These are phyloP conservation scores for Aix galericulata DNA, from an alignment of 2,113 vertebrate species.

Conservation along the genomic window DNA sequence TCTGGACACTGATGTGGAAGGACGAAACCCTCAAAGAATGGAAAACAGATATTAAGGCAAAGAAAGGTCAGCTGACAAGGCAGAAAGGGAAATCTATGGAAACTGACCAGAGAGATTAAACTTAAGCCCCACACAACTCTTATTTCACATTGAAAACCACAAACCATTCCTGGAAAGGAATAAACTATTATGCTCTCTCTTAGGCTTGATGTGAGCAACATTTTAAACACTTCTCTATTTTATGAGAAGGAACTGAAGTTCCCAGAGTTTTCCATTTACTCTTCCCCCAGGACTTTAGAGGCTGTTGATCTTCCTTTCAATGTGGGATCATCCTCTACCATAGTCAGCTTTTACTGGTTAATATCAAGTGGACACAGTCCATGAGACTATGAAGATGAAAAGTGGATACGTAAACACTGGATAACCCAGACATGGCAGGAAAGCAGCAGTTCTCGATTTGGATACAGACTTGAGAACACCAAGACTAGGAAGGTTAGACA, in stretches of 20 bases:
- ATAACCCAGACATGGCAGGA: neutral
- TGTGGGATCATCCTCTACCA: neutral
- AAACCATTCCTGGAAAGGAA: constrained; percentile 11
- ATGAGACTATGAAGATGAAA: neutral
- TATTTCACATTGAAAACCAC: constrained; percentile 44
- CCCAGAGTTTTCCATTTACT: constrained; percentile 2
- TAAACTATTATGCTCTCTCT: neutral
- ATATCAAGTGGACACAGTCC: neutral
- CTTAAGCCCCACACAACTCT: constrained; percentile 34
- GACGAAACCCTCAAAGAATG: constrained; percentile 3
- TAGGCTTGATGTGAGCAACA: neutral
- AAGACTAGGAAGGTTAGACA: neutral
- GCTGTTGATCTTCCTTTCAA: neutral
- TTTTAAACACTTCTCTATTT: neutral
- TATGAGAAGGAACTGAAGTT: neutral
- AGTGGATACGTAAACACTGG: neutral
- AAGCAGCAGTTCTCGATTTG: neutral
- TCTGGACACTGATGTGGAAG: neutral
- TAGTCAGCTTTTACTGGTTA: neutral
- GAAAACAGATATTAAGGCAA: constrained; percentile 6
- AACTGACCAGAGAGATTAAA: constrained; percentile 13
- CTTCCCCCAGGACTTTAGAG: neutral
- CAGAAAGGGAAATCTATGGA: constrained; percentile 32
- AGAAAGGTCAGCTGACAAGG: neutral
- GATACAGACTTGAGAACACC: neutral